Evolutionary conservation across 2,888 invertebrate species (phyloP), one percentile per base, ranked within the genome.

Genomic region (Polydrusus pterygomalis): DNA sequence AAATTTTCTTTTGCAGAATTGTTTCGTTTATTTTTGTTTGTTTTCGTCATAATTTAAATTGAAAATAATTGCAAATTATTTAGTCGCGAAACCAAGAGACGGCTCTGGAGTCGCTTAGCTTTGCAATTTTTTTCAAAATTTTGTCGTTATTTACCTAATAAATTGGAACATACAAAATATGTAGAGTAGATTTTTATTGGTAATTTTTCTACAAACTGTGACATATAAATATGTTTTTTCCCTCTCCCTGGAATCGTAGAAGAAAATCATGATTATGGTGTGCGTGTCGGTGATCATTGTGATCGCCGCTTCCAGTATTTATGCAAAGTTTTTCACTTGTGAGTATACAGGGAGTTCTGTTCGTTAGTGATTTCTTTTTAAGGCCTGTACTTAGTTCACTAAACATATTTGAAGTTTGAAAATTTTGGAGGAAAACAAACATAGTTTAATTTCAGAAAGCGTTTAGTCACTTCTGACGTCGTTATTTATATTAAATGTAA

Each of bases 181-280:
- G 25, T 25, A 25, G 25, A 25, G 25, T 25, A 25, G 25, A 25
- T 25, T 25, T 25, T 25, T 25, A 25, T 25, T 25, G 5, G 5
- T 43, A 43, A 43, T 40, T 18, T n/a, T 18, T 25, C 13, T 25
- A 25, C 20, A 2, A 43, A 43, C 43, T 25, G 15, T 20, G 17
- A 45, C 10, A 13, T n/a, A n/a, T 38, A 45, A 47, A 63, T 65
- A 34, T 65, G n/a, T 49, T 49, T 65, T 43, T 18, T 20, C 17
- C 30, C 38, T 51, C 70, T 18, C 40, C 20, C 10, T 56, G 69
- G 47, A 68, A 64, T 76, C 79, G 54, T 80, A 94, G 94, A 95
- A 95, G 95, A 93, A 95, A 92, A 95, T 95, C 90, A 93, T 95
- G 93, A 95, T 96, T 92, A 91, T 95, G 89, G 92, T 95, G 91